Evolutionary conservation across 2,888 invertebrate genomes (phyloP).

Genomic region (Napeogenes inachia): DNA sequence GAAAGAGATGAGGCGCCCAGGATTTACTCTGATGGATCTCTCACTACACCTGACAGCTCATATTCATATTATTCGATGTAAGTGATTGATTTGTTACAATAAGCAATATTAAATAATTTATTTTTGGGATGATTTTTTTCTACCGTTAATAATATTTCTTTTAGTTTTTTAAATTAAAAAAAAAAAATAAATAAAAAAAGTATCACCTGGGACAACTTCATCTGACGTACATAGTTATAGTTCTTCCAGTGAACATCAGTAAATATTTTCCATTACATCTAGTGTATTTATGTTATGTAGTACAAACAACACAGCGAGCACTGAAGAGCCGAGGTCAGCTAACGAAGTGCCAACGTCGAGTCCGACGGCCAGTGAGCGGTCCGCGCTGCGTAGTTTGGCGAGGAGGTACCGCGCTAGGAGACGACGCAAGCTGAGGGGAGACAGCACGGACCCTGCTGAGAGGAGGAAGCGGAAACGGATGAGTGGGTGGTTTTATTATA

Average conservation of each 20-base stretch:
- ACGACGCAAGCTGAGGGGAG: constrained; percentile 64
- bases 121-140: no score
- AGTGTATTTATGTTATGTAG: constrained; percentile 24
- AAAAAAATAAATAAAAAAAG: no score
- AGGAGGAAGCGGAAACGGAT: constrained; percentile 74
- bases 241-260: no score
- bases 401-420: constrained; percentile 79
- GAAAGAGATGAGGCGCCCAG: constrained; percentile 83
- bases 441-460: constrained; percentile 65
- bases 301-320: constrained; percentile 56
- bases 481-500: constrained; percentile 44
- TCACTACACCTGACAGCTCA: constrained; percentile 65
- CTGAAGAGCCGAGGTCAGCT: constrained; percentile 71
- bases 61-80: constrained; percentile 71
- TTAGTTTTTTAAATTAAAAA: no score
- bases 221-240: no score
- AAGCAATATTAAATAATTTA: no score
- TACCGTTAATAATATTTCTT: no score
- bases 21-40: constrained; percentile 69
- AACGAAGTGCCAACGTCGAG: constrained; percentile 81
- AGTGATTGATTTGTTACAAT: constrained; percentile 35
- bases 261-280: no score
- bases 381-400: constrained; percentile 83
- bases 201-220: no score
- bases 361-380: constrained; percentile 78